Base-by-base conservation (phyloP, 2,797 vertebrate species). In the Anableps anableps region DNA sequence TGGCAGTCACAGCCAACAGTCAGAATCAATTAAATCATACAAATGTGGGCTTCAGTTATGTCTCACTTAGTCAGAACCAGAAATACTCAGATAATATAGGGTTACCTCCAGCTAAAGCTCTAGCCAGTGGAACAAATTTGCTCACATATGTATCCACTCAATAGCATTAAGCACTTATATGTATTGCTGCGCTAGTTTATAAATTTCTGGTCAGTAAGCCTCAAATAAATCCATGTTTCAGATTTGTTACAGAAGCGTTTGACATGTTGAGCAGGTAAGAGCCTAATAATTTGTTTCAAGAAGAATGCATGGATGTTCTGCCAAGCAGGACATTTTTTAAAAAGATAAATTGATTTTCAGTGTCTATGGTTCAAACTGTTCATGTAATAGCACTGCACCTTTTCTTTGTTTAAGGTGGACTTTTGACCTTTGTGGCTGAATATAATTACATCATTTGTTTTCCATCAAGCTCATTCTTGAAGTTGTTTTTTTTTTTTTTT, bases 21-120 rank as follows among this genome's bases (percentile, higher is more conserved):
- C 80, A 64, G 77, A 74, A 77, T 58, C 86, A 75, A 79, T 92
- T 88, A 90, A 88, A 83, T 5, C 77, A 70, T 86, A 87, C 47
- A 85, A 71, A 90, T 70, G 81, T 85, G 78, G 75, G 81, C 71
- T 84, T 78, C 85, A 89, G 83, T 83, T 84, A 74, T 51, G 87
- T 72, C 70, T 78, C 80, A 34, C 75, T 88, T 80, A 76, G 75
- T 80, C 83, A 71, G 75, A 85, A 62, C 84, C 86, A 91, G 80
- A 85, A 86, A 88, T 51, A 64, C 88, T 85, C 85, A 75, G 80
- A 89, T 88, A 86, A 91, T 93, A 91, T 96, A 91, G 85, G 55
- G 91, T 96, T 93, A 94, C 93, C 86, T 78, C 83, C 68, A 50
- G 76, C 77, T 91, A 89, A 95, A 94, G 87, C 93, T 91, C 84